Evolutionary conservation across 2,113 vertebrate species (phyloP), one percentile per base, ranked within the genome.

Genomic region (Pomatorhinus ruficollis): DNA sequence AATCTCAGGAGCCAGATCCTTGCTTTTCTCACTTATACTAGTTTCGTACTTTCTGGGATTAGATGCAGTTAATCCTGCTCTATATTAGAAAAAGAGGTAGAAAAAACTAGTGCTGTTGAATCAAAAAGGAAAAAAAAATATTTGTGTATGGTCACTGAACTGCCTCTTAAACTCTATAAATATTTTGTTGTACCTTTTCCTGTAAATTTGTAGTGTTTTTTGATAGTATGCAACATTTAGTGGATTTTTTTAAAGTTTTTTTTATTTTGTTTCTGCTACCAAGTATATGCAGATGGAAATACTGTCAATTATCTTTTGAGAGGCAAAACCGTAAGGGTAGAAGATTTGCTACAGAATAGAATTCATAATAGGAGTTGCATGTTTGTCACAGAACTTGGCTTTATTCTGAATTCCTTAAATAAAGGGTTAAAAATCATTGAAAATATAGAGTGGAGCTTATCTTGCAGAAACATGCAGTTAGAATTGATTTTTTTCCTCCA

Each of bases 391-490:
- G 24, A 33, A 54, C 17, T 79, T 50, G 24, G 10, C 35, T 82
- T 84, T 87, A 49, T 66, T 63, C 16, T 18, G 22, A 45, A 22
- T 78, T 82, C 30, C 37, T 87, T 93, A 93, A 81, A 76, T 53
- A 53, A 87, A 84, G 40, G 31, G 68, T 94, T 93, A 93, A 90
- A 85, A 93, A 72, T 44, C 0, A 80, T 37, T 64, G 39, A 72
- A 81, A 83, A 91, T 76, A 45, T 1, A 53, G 11, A 65, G 24
- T 74, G 33, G n/a, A 83, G 21, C 15, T 40, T 90, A 88, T 83
- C 24, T 93, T 77, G 60, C 45, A 72, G 82, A 96, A 96, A 92
- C 40, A 65, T 56, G 37, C 44, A 66, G 76, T 70, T 87, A 94
- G 56, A 87, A 72, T 76, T 86, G 31, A n/a, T 88, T 83, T 90